Evolutionary conservation across 1,140 invertebrate species (phyloP), one percentile per base, ranked within the genome.

Genomic region (Solenopsis fugax): DNA sequence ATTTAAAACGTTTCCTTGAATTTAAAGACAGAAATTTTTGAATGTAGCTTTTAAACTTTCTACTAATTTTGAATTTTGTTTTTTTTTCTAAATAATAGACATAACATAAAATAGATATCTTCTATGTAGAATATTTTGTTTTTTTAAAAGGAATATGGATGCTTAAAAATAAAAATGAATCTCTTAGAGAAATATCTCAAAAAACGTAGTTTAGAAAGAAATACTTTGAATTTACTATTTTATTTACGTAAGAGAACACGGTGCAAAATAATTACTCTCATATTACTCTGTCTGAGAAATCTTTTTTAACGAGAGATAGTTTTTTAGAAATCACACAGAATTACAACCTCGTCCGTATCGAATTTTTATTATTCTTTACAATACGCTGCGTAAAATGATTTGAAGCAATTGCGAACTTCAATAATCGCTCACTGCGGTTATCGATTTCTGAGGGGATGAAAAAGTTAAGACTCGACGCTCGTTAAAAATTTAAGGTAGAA

Each of bases 401-500:
- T 9, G 18, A 81, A 58, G 58, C 41, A 72, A 60, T 58, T 58
- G 18, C 4, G 7, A 41, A 29, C 13, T 60, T 58, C 6, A 56
- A 16, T 24, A 69, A 75, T 75, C 16, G 10, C 6, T 13, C 41
- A n/a, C 41, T 41, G 18, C n/a, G 80, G 50, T 73, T 62, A 73
- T 73, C 29, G 54, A 37, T 41, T 73, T 12, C 12, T 21, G 24
- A 21, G 67, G 45, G 21, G 10, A 34, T 21, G 0, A 69, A 37
- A 56, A 10, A 72, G 18, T 56, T 29, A 45, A 71, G 78, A 34
- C 21, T 50, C 52, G 41, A 18, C 10, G 37, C 80, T 84, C 24
- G 41, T 84, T 84, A 84, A 84, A 84, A 84, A 84, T 84, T 75
- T 48, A 84, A 84, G 69, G 37, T 75, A 73, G 56, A 37, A 48